Conservation (phyloP, 2,888 invertebrate genomes). For the Drosophila barbarae region DNA sequence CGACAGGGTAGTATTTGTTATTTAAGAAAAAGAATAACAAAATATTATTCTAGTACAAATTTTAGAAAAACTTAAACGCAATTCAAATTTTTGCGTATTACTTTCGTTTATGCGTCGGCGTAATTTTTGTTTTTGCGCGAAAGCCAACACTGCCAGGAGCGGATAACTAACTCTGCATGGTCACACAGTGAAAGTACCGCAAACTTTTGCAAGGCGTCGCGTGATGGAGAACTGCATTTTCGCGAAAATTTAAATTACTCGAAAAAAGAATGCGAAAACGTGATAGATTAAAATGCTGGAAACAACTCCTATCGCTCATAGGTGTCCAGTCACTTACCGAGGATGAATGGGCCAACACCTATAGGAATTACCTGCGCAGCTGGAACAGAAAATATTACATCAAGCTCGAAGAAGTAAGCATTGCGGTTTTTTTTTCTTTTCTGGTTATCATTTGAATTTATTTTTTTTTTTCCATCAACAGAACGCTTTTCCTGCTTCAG, state of each 20-base stretch:
- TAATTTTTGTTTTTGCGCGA: no score
- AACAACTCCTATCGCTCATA: neutral
- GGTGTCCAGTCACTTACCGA: neutral
- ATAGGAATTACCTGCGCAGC: neutral
- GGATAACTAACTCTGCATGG: neutral
- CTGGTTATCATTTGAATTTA: no score
- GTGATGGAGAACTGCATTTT: neutral
- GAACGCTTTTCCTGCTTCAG: neutral
- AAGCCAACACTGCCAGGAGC: no score
- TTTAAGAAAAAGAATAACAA: neutral
- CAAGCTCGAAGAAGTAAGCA: neutral
- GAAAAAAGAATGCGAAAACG: constrained; percentile 5
- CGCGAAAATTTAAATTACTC: no score
- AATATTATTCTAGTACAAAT: no score
- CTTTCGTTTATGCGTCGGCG: no score
- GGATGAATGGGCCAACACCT: neutral
- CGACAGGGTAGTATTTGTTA: neutral
- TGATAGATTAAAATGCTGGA: constrained; percentile 1
- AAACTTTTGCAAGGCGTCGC: neutral
- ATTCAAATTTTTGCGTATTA: no score
- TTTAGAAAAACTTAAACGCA: no score
- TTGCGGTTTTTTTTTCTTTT: neutral
- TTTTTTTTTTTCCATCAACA: neutral
- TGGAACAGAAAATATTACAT: neutral
- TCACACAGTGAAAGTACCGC: constrained; percentile 10